A percentile compares a stretch with the other conserved stretches of the same genome.
Evolutionary conservation across 2,797 vertebrate genomes (phyloP).

Genomic region (Enteromius radiatus): DNA sequence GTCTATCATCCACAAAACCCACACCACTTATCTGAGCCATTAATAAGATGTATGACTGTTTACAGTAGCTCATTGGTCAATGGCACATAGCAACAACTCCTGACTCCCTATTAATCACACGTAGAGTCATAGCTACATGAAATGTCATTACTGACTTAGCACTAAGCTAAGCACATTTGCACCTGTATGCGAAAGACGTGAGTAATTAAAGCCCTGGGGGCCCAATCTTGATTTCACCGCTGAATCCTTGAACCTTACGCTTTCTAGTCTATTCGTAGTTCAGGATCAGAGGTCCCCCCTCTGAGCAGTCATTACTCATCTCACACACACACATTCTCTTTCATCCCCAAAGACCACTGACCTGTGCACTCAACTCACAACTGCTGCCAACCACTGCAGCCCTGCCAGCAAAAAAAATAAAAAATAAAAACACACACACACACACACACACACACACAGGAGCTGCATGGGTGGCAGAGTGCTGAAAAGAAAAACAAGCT

Average conservation of each 20-base stretch:
- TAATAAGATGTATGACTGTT: constrained; percentile 3
- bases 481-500: not conserved
- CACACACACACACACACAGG: no score
- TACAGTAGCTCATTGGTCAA: constrained; percentile 25
- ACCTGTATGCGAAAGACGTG: not conserved
- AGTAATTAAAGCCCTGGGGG: constrained; percentile 10
- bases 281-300: constrained; percentile 32
- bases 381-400: constrained; percentile 47
- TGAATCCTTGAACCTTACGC: constrained; percentile 18
- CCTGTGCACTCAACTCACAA: constrained; percentile 48
- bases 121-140: not conserved
- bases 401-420: constrained; percentile 26
- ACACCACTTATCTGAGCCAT: not conserved
- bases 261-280: constrained; percentile 51
- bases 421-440: not conserved
- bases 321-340: not conserved
- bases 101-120: constrained; percentile 9
- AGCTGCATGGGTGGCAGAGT: constrained; percentile 29
- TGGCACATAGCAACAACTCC: constrained; percentile 3
- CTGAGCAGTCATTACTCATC: constrained; percentile 38
- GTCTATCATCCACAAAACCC: not conserved
- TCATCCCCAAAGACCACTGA: constrained; percentile 47
- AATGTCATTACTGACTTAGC: not conserved
- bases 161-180: constrained; percentile 32
- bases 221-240: constrained; percentile 27